These are phyloP conservation scores for Microchrysa polita DNA, from an alignment of 2,888 invertebrate species.

Conservation along the genomic window DNA sequence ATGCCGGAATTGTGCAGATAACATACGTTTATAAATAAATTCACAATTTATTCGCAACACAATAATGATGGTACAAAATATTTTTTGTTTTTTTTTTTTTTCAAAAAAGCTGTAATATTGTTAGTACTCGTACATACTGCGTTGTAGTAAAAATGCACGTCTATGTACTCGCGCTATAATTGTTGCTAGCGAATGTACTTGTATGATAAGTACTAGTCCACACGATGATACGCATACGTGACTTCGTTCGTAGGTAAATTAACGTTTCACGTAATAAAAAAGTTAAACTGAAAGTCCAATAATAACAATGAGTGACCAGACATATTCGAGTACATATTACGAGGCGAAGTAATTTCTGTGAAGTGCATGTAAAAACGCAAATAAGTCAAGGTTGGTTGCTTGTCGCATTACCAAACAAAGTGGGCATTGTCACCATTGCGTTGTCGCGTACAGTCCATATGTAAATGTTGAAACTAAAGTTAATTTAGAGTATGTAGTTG, in stretches of 20 bases:
- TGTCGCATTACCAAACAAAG: conserved; percentile 10
- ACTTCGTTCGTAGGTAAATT: background rate
- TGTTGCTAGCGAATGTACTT: background rate
- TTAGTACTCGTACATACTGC: background rate
- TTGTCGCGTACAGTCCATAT: no score
- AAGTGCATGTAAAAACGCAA: conserved; percentile 25
- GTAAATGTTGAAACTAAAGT: background rate
- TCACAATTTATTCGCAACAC: conserved; percentile 10
- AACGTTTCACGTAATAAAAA: background rate
- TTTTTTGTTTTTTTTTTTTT: no score
- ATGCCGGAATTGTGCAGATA: background rate
- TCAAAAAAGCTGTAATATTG: background rate
- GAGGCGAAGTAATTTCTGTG: background rate
- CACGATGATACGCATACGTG: no score
- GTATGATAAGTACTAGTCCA: no score
- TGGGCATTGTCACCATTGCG: background rate
- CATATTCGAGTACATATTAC: background rate
- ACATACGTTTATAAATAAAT: background rate
- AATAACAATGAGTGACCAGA: background rate
- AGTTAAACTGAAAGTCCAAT: background rate
- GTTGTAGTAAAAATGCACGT: background rate
- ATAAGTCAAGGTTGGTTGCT: conserved; percentile 32
- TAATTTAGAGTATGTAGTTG: background rate
- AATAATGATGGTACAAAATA: conserved; percentile 10
- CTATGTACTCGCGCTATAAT: background rate